Base-by-base conservation (phyloP, 2,888 invertebrate genomes). In the Melikaiella ostensackeni region DNA sequence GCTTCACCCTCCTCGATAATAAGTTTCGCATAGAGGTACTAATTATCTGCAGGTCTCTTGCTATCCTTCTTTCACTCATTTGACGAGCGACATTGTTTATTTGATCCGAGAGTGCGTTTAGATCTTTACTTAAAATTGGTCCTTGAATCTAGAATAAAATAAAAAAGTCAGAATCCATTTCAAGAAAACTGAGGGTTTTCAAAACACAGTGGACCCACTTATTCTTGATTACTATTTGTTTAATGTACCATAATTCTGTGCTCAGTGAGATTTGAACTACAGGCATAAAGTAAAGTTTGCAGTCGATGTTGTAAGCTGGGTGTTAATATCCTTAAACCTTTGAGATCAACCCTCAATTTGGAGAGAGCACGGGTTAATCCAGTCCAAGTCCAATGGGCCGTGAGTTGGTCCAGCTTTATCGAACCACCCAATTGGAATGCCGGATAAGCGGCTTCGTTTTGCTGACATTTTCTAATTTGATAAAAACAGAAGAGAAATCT, bases 41-140 rank as follows among this genome's bases (percentile, higher is more conserved):
- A 66, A 97, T 92, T 61, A 94, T 95, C 88, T 96, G 95, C 87
- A 97, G 92, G 87, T 95, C 94, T n/a, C 95, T 94, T 1, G 95
- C 95, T 1, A 94, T 95, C 35, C 94, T 94, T 24, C 95, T 92
- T 88, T 96, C 96, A 50, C 93, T 93, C 82, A 96, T 93, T 91
- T 95, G 95, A 61, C 94, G 94, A 0, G 94, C 94, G 63, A 95
- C 93, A 78, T 94, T 94, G 84, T 94, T 94, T 74, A 95, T 89
- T 87, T 95, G 95, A 82, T 95, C 94, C 0, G 94, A 93, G 76
- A 95, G 92, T 1, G 95, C 94, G 38, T 93, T 93, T 27, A 95
- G 87, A 86, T 95, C 95, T 84, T 93, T 94, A 62, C 93, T 93
- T 3, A 94, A 93, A 21, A 95, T 92, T 0, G 94, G 93, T 0